Base-by-base conservation (phyloP, 2,888 invertebrate species). In the Eristalis intricaria region DNA sequence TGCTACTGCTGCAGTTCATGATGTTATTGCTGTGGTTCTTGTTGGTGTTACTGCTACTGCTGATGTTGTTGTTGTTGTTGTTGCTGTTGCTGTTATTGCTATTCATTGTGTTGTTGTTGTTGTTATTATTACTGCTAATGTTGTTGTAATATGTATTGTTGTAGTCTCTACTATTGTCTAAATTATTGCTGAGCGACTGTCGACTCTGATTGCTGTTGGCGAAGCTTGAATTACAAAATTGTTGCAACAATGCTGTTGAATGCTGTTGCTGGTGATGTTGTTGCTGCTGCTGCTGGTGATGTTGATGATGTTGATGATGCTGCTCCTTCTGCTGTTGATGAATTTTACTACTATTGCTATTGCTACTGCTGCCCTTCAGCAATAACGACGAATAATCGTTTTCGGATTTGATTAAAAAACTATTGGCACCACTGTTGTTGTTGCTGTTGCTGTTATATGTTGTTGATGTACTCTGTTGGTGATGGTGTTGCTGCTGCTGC, bases 21-120 rank as follows among this genome's bases (percentile, higher is more conserved):
- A 38, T 69, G 66, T 29, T 75, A 40, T 63, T 50, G 19, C 38
- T 65, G n/a, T 56, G 83, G 88, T 85, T 91, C 89, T 61, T 74
- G 19, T 10, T 63, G 89, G 90, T 91, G 83, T 88, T 90, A n/a
- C 19, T 82, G 11, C 1, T 61, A n/a, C 35, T 68, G 56, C n/a
- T 50, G 11, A n/a, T 71, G 13, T 70, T 79, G 19, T 23, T 73
- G 88, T 82, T 91, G 89, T 65, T 63, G 43, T 43, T 50, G 56
- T 40, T 65, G 23, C 29, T 86, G 89, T 85, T 91, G 89, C 63
- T 74, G 32, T 69, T 32, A 32, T 58, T 50, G 63, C 38, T 69
- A 60, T n/a, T n/a, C n/a, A n/a, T n/a, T n/a, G 10, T 10, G 32
- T 32, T 32, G 32, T 32, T 32, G 40, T 66, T 65, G 23, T 23